Conservation (phyloP, 2,797 vertebrate species). For the Macroramphosus scolopax region DNA sequence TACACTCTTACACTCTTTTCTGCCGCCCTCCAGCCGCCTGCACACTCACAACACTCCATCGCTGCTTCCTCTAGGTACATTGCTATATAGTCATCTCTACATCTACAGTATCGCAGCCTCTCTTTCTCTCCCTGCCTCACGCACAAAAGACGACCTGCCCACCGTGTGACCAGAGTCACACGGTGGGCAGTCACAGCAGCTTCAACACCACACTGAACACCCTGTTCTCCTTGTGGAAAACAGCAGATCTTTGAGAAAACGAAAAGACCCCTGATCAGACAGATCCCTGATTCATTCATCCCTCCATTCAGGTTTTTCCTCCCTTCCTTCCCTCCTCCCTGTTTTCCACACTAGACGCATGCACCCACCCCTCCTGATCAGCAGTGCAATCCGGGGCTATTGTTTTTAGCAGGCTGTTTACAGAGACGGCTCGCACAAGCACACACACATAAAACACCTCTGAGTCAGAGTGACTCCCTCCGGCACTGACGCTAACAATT, state of each 20-base stretch:
- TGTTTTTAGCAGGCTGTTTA: slow-evolving; percentile 69
- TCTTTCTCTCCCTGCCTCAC: slow-evolving; percentile 7
- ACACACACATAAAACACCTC: too few species aligned
- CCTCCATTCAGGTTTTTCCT: slow-evolving; percentile 69
- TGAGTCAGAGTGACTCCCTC: not conserved
- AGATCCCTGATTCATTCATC: slow-evolving; percentile 68
- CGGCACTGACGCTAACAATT: slow-evolving; percentile 1
- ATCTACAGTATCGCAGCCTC: slow-evolving; percentile 18
- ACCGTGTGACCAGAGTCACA: slow-evolving; percentile 68
- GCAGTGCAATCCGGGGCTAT: slow-evolving; percentile 58
- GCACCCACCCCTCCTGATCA: slow-evolving; percentile 58
- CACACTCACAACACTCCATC: slow-evolving; percentile 16
- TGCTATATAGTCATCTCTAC: slow-evolving; percentile 23
- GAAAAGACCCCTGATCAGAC: slow-evolving; percentile 21
- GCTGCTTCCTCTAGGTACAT: too few species aligned
- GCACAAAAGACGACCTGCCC: slow-evolving; percentile 64
- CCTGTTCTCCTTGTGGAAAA: slow-evolving; percentile 2
- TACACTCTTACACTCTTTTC: slow-evolving; percentile 30
- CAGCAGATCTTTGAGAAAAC: slow-evolving; percentile 18
- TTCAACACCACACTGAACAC: slow-evolving; percentile 18
- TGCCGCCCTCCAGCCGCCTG: not conserved
- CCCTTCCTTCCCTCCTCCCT: too few species aligned
- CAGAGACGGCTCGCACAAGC: slow-evolving; percentile 21
- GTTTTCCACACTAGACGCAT: too few species aligned
- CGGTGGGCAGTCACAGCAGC: slow-evolving; percentile 12